Conservation (phyloP, 1,140 invertebrate species). For the Scaptomyza montana region DNA sequence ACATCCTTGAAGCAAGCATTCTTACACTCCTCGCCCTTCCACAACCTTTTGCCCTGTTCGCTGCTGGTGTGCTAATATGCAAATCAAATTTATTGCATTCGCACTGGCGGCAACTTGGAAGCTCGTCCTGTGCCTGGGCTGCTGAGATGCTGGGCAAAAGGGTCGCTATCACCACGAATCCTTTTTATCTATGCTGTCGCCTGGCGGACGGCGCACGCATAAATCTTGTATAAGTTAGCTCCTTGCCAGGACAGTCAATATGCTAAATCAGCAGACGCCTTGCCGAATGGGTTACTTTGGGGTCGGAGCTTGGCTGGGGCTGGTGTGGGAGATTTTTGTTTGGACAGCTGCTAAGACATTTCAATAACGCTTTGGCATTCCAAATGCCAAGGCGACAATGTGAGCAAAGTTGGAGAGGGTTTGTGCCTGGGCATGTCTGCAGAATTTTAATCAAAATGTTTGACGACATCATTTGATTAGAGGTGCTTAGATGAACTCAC, state of each 20-base stretch:
- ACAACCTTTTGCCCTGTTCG: background rate
- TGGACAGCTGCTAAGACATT: constrained; percentile 80
- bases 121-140: constrained; percentile 7
- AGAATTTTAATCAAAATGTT: constrained; percentile 71
- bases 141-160: constrained; percentile 30
- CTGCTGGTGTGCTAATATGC: constrained; percentile 78
- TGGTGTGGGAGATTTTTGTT: constrained; percentile 40
- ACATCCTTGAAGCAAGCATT: constrained; percentile 21
- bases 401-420: constrained; percentile 12
- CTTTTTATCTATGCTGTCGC: constrained; percentile 77
- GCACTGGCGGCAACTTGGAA: constrained; percentile 12
- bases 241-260: constrained; percentile 81
- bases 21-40: background rate
- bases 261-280: constrained; percentile 77
- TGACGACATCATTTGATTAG: constrained; percentile 36
- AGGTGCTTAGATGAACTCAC: constrained; percentile 1
- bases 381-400: constrained; percentile 55
- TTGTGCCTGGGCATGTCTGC: constrained; percentile 49
- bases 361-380: constrained; percentile 67
- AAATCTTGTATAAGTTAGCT: constrained; percentile 81
- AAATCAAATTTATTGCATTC: constrained; percentile 82
- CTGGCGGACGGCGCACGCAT: constrained; percentile 62
- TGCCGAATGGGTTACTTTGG: constrained; percentile 14
- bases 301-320: background rate
- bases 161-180: constrained; percentile 65